Base-by-base conservation (phyloP, 2,113 vertebrate species). In the Copsychus sechellarum region DNA sequence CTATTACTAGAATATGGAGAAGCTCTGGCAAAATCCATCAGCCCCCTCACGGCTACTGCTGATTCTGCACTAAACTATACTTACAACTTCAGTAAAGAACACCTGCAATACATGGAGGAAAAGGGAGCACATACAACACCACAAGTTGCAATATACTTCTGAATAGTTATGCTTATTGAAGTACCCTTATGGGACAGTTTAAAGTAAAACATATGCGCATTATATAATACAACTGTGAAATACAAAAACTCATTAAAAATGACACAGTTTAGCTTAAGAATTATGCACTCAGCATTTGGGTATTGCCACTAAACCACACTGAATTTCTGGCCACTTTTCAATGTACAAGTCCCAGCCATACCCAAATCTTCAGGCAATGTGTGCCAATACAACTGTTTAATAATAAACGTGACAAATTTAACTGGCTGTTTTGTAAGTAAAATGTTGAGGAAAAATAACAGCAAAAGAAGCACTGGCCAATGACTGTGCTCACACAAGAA, bases 61-160 rank as follows among this genome's bases (percentile, higher is more conserved):
- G 3, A 0, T 28, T 64, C 64, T 69, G 34, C 38, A 72, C 22
- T 17, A 14, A 71, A 29, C 19, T 33, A 0, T 3, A 36, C 4
- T 17, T 65, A 31, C 4, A 12, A 11, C 43, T 79, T 83, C 51
- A 51, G 36, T 25, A 48, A 64, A 38, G 28, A 70, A 70, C 6
- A 70, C 8, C 45, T 73, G 62, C 50, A 50, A 10, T 0, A 17
- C 6, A 10, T 2, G 19, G 11, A 53, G 16, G 28, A 14, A 66
- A 82, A 66, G 33, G 6, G 45, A 69, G 36, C 26, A 53, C 0
- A 0, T 23, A 17, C 12, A 33, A 23, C 0, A 0, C n/a, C 1
- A 0, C 53, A 66, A 42, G 22, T 11, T 72, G 16, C 26, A 62
- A 62, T 18, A 57, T 1, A 61, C 2, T 22, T 28, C 31, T 38